Conservation (phyloP, 2,888 invertebrate species). For the Strigamia crassipes region DNA sequence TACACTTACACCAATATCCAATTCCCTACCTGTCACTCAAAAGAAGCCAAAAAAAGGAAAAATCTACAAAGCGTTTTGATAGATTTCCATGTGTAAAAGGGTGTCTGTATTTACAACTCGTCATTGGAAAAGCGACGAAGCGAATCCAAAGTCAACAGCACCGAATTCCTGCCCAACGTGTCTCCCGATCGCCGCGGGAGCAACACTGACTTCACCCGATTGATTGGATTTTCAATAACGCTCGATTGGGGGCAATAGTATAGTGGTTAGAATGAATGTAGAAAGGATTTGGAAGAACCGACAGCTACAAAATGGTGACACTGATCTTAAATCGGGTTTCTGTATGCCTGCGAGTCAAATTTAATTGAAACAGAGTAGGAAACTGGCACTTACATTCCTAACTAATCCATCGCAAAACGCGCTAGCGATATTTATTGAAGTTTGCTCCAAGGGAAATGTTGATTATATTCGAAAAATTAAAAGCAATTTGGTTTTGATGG, state of each 20-base stretch:
- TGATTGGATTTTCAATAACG: conserved; percentile 35
- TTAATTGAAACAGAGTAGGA: neutral
- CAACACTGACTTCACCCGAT: conserved; percentile 23
- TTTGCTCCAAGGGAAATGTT: neutral
- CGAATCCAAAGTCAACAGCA: conserved; percentile 18
- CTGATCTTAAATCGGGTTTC: conserved; percentile 11
- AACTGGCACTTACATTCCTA: neutral
- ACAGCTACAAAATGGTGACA: conserved; percentile 7
- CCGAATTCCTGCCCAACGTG: conserved; percentile 7
- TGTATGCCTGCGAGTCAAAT: neutral
- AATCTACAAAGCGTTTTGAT: conserved; percentile 13
- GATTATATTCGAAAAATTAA: too few relatives aligned
- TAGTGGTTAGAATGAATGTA: conserved; percentile 13
- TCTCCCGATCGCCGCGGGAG: conserved; percentile 17
- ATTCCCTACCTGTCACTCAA: neutral
- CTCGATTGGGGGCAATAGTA: conserved; percentile 28
- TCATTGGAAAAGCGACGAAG: conserved; percentile 22
- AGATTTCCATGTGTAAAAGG: conserved; percentile 15
- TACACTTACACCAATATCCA: conserved; percentile 19
- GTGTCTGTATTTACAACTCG: conserved; percentile 32
- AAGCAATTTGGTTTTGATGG: too few relatives aligned
- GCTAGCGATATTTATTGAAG: neutral
- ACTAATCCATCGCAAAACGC: neutral
- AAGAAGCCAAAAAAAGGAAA: neutral
- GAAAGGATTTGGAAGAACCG: conserved; percentile 1